phyloP scores from a whole-genome alignment of 1,140 invertebrate genomes.

The Apocrypta bakeri region DNA sequence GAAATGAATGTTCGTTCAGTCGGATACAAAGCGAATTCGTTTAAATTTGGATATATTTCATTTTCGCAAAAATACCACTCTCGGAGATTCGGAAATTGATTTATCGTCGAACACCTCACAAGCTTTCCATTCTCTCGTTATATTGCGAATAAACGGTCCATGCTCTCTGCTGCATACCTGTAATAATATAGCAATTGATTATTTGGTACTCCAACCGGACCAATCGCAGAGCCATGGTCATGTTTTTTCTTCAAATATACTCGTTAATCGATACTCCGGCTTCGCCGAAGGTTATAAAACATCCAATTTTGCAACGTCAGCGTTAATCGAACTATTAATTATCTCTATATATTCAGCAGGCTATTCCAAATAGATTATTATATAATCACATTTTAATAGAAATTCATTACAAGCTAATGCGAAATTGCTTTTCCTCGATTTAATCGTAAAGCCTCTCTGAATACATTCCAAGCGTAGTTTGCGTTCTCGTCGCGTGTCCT shows the following conservation, averaged over 20 bases:
- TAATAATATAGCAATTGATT: not conserved
- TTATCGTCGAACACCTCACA: not conserved
- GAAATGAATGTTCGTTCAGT: not conserved
- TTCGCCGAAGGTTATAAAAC: too few relatives aligned
- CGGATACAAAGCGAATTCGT: not conserved
- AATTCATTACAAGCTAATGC: constrained; percentile 33
- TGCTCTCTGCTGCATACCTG: not conserved
- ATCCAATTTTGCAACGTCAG: too few relatives aligned
- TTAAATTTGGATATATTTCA: not conserved
- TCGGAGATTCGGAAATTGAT: not conserved
- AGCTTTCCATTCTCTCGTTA: not conserved
- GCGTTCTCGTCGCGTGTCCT: too few relatives aligned
- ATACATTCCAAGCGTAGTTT: not conserved
- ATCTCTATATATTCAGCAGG: not conserved
- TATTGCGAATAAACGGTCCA: constrained; percentile 18
- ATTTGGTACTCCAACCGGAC: not conserved
- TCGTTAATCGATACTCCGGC: too few relatives aligned
- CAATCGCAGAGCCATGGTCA: not conserved
- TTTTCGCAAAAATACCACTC: not conserved
- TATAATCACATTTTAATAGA: constrained; percentile 31
- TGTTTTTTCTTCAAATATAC: not conserved
- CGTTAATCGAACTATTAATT: not conserved
- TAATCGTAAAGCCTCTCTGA: not conserved
- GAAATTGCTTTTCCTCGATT: not conserved
- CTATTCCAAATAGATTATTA: not conserved